Evolutionary conservation across 2,888 invertebrate genomes (phyloP).

Genomic region (Lithosia quadra): DNA sequence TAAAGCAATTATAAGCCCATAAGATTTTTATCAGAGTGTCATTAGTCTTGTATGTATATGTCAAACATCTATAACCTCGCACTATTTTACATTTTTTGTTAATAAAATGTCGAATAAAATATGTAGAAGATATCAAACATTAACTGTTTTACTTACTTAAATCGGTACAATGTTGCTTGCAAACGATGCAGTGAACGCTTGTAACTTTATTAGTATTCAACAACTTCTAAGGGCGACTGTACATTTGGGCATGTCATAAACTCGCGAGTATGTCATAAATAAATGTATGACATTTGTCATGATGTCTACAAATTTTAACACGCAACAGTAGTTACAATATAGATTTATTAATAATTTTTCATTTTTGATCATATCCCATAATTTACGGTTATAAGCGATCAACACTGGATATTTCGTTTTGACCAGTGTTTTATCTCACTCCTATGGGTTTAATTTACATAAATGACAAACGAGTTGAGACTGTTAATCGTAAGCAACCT

Average conservation of each 20-base stretch:
- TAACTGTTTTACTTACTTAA: no score
- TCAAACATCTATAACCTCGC: neutral
- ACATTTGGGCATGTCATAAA: neutral
- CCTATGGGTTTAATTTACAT: conserved; percentile 21
- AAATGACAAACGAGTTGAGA: conserved; percentile 13
- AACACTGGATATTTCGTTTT: conserved; percentile 11
- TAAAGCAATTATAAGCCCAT: neutral
- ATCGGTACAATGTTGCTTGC: no score
- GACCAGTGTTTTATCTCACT: conserved; percentile 10
- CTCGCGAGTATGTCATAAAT: conserved; percentile 1
- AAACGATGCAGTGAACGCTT: no score
- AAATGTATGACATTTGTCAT: conserved; percentile 5
- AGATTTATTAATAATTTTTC: neutral
- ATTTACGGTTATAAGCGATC: conserved; percentile 13
- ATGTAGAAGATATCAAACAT: neutral
- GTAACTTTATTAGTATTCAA: no score
- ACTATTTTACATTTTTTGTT: neutral
- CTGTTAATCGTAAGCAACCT: conserved; percentile 3
- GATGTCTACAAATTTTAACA: neutral
- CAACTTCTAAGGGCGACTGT: no score
- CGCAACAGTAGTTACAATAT: conserved; percentile 12
- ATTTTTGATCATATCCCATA: neutral
- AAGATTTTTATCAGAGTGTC: neutral
- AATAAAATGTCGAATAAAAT: neutral
- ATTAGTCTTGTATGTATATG: neutral